Base-by-base conservation (phyloP, 2,113 vertebrate genomes). In the Xyliphius kryptos region DNA sequence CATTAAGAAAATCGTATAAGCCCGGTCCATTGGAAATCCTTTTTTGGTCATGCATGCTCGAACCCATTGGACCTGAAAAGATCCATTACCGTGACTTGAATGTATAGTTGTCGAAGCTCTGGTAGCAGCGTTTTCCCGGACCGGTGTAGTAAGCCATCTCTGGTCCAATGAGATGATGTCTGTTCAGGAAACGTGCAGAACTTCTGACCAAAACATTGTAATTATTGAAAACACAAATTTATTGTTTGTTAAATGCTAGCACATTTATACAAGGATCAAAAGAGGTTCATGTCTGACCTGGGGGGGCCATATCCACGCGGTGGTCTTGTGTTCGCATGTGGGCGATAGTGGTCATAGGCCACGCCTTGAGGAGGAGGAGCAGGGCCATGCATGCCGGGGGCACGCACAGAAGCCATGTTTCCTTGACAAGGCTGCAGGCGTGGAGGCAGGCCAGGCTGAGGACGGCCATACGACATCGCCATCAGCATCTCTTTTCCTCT, bases 401-500 rank as follows among this genome's bases (percentile, higher is more conserved):
- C 77, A 2, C 77, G 84, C n/a, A 84, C 80, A 0, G 76, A 63
- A 37, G 77, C 60, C 56, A 79, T 37, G 22, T 74, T 70, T 10
- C 70, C 73, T 15, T 70, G 32, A n/a, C n/a, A 26, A 0, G 88
- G 86, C 73, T 93, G 93, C 37, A 95, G 80, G 9, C 90, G 86
- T 1, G 90, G 88, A 0, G 89, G 88, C 6, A 92, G 76, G 2
- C 83, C 9, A 0, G 82, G 26, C 13, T 87, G 85, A 1, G 85
- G 79, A 41, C 84, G 76, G 6, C 80, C 84, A 3, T 89, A 96
- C 0, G 89, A 79, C 53, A 89, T 61, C 1, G 84, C 72, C 80
- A 93, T 85, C 53, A 90, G 83, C 22, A 91, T 72, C 40, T 95
- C 93, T 51, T 88, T 89, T 13, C 90, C 92, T 71, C 90, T 90